Conservation (phyloP, 2,113 vertebrate genomes). For the Alligator mississippiensis region DNA sequence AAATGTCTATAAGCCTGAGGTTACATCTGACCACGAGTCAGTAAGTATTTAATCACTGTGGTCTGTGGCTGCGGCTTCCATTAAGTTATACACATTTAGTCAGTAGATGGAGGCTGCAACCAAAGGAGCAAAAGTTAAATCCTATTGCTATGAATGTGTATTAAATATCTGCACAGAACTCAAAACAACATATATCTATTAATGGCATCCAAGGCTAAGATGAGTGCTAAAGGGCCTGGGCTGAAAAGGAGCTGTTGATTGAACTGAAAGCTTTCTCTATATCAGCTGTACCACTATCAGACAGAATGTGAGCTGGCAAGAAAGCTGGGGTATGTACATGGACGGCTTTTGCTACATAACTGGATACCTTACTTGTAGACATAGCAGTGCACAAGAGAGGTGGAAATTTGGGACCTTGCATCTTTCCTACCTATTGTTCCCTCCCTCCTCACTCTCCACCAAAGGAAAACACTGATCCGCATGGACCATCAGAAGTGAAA, state of each 20-base stretch:
- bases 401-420: not conserved
- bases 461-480: not conserved
- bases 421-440: not conserved
- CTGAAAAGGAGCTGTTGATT: not conserved
- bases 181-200: not conserved
- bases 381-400: not conserved
- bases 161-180: not conserved
- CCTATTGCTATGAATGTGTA: not conserved
- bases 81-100: not conserved
- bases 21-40: not conserved
- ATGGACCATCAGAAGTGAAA: not conserved
- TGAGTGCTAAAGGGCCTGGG: not conserved
- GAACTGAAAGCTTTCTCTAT: not conserved
- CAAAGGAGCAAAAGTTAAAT: not conserved
- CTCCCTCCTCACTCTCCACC: not conserved
- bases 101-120: not conserved
- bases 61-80: fast-evolving
- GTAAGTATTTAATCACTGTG: fast-evolving
- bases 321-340: not conserved
- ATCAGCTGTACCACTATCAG: not conserved
- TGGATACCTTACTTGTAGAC: not conserved
- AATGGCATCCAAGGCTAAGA: not conserved
- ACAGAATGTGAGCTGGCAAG: not conserved
- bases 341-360: not conserved
- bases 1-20: not conserved